A percentile compares a stretch with the other conserved stretches of the same genome.
phyloP scores from a whole-genome alignment of 2,888 invertebrate genomes.

The Leptopilina myrica region DNA sequence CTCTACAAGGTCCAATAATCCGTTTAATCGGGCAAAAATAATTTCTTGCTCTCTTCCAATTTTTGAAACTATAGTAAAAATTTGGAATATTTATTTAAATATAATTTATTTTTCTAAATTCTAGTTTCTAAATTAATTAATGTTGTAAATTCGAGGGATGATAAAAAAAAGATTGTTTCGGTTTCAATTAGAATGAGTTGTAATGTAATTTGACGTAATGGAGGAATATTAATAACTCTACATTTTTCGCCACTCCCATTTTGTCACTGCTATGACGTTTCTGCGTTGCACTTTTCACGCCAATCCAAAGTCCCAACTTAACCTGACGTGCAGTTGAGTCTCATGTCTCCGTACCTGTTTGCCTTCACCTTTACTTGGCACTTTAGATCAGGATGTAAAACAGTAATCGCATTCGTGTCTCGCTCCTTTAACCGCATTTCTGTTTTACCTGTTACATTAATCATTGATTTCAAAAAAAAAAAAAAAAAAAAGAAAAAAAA shows the following conservation, averaged over 20 bases:
- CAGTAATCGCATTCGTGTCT: constrained; percentile 37
- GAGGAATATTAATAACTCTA: constrained; percentile 5
- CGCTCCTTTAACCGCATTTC: constrained; percentile 27
- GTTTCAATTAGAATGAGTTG: neutral
- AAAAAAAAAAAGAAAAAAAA: constrained; percentile 25
- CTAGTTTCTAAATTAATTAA: too few relatives aligned
- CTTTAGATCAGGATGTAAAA: constrained; percentile 39
- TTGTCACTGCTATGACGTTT: constrained; percentile 13
- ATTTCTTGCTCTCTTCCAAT: neutral
- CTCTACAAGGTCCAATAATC: neutral
- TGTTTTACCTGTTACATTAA: constrained; percentile 35
- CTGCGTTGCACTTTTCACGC: constrained; percentile 34
- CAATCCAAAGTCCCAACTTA: constrained; percentile 32
- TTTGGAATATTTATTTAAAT: too few relatives aligned
- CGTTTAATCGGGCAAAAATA: constrained; percentile 14
- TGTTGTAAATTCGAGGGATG: neutral
- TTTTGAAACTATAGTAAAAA: neutral
- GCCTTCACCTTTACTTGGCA: constrained; percentile 37
- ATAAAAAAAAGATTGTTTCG: neutral
- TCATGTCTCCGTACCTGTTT: constrained; percentile 32
- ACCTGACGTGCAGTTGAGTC: constrained; percentile 32
- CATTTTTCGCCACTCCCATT: constrained; percentile 30
- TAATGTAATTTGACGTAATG: constrained; percentile 13
- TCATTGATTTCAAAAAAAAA: neutral
- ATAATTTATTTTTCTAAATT: too few relatives aligned